Evolutionary conservation across 2,113 vertebrate genomes (phyloP).

Genomic region (Phrynosoma platyrhinos): DNA sequence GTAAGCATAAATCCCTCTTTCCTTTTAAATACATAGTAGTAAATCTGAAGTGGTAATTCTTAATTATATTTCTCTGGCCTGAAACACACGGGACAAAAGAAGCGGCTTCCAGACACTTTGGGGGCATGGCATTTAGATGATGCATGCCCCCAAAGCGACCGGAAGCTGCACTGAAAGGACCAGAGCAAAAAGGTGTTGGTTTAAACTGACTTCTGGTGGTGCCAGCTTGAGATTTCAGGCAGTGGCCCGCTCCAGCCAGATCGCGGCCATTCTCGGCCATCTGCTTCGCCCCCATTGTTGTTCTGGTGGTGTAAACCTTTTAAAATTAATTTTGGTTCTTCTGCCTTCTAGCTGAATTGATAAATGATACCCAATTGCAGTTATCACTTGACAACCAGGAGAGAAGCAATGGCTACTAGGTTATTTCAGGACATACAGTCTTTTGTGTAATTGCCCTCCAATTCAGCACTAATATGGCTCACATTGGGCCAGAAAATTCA

Average conservation of each 20-base stretch:
- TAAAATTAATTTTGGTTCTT: not conserved
- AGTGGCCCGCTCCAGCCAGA: no score
- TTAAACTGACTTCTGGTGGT: no score
- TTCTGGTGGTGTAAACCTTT: not conserved
- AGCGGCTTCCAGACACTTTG: no score
- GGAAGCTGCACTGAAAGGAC: no score
- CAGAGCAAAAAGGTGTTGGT: no score
- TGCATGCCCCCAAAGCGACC: no score
- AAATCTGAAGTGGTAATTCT: not conserved
- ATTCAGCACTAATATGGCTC: not conserved
- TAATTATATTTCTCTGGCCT: no score
- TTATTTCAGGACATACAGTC: not conserved
- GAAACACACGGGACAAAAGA: no score
- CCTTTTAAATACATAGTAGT: not conserved
- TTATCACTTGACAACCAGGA: not conserved
- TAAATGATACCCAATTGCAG: not conserved
- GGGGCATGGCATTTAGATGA: no score
- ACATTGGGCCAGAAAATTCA: not conserved
- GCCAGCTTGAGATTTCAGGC: no score
- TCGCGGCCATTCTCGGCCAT: no score
- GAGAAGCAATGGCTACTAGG: no score
- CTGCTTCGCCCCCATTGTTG: not conserved
- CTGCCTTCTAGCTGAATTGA: not conserved
- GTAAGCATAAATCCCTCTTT: slow-evolving; percentile 72
- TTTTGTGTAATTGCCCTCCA: not conserved